Evolutionary conservation across 2,888 invertebrate genomes (phyloP).

Genomic region (Lasioglossum marginatum): DNA sequence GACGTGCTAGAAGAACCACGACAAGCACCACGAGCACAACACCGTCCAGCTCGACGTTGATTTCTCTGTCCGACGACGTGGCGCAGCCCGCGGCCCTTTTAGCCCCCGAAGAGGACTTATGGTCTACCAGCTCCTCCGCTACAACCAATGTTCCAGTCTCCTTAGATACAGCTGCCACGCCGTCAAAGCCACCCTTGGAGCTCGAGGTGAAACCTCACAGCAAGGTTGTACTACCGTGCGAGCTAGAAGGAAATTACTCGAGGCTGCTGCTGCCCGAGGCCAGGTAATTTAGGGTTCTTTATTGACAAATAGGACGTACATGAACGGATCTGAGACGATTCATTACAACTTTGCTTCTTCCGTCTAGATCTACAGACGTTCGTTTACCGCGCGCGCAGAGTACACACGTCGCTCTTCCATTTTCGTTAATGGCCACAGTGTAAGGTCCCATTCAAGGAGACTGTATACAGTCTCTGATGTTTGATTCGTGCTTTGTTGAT

Average conservation of each 20-base stretch:
- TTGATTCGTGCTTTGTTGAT: not conserved
- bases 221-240: constrained; percentile 82
- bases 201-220: constrained; percentile 81
- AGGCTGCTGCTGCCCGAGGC: constrained; percentile 78
- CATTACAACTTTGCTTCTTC: constrained; percentile 13
- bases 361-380: not conserved
- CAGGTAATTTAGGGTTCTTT: constrained; percentile 74
- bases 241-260: constrained; percentile 81
- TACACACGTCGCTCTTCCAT: not conserved
- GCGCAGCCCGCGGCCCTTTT: constrained; percentile 81
- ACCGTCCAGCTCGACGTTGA: constrained; percentile 75
- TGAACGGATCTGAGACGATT: constrained; percentile 16
- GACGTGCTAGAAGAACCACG: constrained; percentile 78
- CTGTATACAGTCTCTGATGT: not conserved
- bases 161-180: constrained; percentile 67
- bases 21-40: constrained; percentile 71
- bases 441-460: not conserved
- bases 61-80: constrained; percentile 76
- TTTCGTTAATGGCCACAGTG: not conserved
- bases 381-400: not conserved
- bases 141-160: constrained; percentile 74
- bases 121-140: constrained; percentile 77
- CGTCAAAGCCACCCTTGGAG: constrained; percentile 78
- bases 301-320: constrained; percentile 39
- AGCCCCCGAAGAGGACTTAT: constrained; percentile 80